phyloP scores from a whole-genome alignment of 2,797 vertebrate species.

The Spinus olivaceus region DNA sequence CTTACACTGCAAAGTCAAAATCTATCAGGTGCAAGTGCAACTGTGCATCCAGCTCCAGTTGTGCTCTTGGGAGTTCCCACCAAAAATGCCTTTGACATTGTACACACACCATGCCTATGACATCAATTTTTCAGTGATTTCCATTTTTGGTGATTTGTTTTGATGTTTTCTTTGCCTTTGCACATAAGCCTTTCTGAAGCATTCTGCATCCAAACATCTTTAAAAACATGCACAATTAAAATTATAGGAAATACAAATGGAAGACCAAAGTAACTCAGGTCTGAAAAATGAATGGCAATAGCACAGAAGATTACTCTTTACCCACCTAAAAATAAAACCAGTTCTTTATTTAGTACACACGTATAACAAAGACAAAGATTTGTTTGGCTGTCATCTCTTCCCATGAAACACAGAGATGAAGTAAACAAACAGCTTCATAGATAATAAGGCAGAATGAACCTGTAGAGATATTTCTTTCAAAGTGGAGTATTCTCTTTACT shows the following conservation, averaged over 20 bases:
- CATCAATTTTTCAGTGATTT: conserved; percentile 39
- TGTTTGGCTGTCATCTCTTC: not conserved
- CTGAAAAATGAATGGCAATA: not conserved
- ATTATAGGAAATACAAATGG: conserved; percentile 27
- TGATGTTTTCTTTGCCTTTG: conserved; percentile 34
- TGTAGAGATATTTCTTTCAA: not conserved
- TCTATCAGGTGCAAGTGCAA: not conserved
- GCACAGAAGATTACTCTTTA: not conserved
- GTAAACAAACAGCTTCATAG: not conserved
- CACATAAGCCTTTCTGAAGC: conserved; percentile 1
- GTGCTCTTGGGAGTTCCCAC: not conserved
- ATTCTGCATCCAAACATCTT: conserved; percentile 26
- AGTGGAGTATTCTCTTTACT: not conserved
- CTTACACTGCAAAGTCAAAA: not conserved
- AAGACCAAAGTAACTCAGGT: conserved; percentile 24
- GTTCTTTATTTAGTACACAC: not conserved
- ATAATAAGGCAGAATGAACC: not conserved
- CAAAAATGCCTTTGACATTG: conserved; percentile 6
- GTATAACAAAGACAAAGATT: not conserved
- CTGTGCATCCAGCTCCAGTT: not conserved
- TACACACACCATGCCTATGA: not conserved
- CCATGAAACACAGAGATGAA: not conserved
- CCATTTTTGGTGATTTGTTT: conserved; percentile 47
- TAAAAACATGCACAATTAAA: conserved; percentile 33
- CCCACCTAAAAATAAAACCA: not conserved